Percentiles rank a stretch among this genome's conserved stretches.
Conservation (phyloP, 2,113 vertebrate species). For the Numida meleagris region DNA sequence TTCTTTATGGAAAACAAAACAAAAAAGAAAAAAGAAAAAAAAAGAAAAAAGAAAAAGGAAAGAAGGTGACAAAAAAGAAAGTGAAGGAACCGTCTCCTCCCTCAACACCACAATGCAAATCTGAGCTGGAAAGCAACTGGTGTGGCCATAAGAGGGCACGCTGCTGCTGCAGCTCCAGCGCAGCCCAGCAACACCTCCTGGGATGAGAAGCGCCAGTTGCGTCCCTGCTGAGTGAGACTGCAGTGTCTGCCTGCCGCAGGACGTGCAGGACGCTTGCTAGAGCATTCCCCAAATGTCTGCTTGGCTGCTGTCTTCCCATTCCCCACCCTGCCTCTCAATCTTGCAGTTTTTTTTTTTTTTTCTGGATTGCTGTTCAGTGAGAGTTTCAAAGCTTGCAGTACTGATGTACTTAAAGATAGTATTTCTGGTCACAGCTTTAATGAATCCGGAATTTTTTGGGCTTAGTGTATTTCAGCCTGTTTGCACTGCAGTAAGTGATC, state of each 20-base stretch:
- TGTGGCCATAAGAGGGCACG: conserved; percentile 67
- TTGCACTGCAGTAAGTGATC: neutral
- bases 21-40: neutral
- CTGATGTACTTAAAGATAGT: neutral
- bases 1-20: neutral
- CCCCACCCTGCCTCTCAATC: neutral
- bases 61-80: neutral
- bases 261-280: neutral
- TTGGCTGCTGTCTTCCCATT: neutral
- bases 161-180: conserved; percentile 2
- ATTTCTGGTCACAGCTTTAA: neutral
- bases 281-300: neutral
- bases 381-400: neutral
- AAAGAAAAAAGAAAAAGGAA: no score
- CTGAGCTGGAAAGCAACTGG: neutral
- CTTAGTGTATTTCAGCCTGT: neutral
- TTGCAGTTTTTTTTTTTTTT: neutral
- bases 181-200: neutral
- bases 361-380: neutral
- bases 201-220: neutral
- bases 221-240: neutral
- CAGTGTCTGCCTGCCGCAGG: neutral
- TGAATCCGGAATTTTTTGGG: neutral
- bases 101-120: fast-evolving
- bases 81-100: fast-evolving